These are phyloP conservation scores for Albula glossodonta DNA, from an alignment of 2,113 vertebrate species.

Conservation along the genomic window DNA sequence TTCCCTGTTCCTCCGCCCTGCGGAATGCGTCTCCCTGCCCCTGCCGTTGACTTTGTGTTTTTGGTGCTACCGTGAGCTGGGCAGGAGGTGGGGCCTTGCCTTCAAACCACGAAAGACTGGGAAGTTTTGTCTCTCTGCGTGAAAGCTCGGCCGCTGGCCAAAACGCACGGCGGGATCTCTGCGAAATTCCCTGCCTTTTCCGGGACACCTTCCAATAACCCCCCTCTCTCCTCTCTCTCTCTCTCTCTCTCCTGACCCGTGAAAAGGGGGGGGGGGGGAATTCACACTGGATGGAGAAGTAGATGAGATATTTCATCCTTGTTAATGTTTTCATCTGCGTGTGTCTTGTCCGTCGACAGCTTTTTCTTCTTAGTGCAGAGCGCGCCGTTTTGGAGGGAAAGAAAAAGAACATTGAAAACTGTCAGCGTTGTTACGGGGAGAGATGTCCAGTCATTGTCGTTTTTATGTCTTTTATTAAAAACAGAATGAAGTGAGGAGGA, in stretches of 20 bases:
- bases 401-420: not conserved
- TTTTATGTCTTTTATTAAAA: conserved; percentile 48
- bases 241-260: not conserved
- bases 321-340: not conserved
- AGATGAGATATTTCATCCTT: not conserved
- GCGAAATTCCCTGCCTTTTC: conserved; percentile 9
- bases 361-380: not conserved
- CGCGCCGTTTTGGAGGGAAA: not conserved
- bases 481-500: conserved; percentile 49
- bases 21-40: conserved; percentile 32
- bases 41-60: conserved; percentile 52
- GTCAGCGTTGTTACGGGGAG: not conserved
- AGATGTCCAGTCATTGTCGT: conserved; percentile 12
- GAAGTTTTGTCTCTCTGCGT: conserved; percentile 17
- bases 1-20: conserved; percentile 9
- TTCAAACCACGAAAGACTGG: conserved; percentile 54
- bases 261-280: not conserved
- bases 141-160: not conserved
- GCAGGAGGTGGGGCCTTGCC: conserved; percentile 55
- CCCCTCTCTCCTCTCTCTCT: not conserved
- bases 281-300: conserved; percentile 8
- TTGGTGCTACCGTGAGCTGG: conserved; percentile 68
- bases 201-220: conserved; percentile 7
- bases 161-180: not conserved
- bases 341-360: not conserved